Evolutionary conservation across 2,888 invertebrate species (phyloP).

Genomic region (Andrena fulva): DNA sequence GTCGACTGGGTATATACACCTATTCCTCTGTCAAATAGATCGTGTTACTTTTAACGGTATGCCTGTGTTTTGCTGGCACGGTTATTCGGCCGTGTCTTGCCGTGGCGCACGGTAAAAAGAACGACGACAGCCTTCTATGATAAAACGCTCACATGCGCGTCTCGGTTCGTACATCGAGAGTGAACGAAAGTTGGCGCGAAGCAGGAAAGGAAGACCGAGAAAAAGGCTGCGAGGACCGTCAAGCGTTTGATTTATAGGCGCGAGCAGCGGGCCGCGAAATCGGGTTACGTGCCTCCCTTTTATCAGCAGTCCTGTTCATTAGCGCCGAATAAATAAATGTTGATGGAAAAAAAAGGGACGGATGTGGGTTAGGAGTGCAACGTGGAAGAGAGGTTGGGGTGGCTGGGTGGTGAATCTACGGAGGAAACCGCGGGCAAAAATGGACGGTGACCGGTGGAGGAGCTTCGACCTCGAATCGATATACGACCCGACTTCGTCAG

Average conservation of each 20-base stretch:
- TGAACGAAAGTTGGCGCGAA: conserved; percentile 51
- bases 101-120: conserved; percentile 31
- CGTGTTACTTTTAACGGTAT: conserved; percentile 24
- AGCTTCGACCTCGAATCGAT: conserved; percentile 45
- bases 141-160: conserved; percentile 35
- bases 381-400: not conserved
- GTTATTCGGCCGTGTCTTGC: conserved; percentile 31
- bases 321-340: conserved; percentile 53
- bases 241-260: conserved; percentile 73
- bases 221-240: conserved; percentile 54
- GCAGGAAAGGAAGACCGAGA: conserved; percentile 25
- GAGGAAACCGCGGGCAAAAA: conserved; percentile 60
- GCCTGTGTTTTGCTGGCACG: conserved; percentile 36
- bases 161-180: conserved; percentile 39
- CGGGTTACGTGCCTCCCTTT: conserved; percentile 42
- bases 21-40: conserved; percentile 12
- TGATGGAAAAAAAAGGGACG: conserved; percentile 19
- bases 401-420: conserved; percentile 9
- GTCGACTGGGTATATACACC: not conserved
- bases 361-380: conserved; percentile 47
- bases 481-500: conserved; percentile 36
- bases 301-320: conserved; percentile 65
- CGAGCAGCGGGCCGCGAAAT: conserved; percentile 44
- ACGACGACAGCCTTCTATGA: conserved; percentile 24
- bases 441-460: conserved; percentile 55